Percentiles rank a stretch among this genome's conserved stretches.
Conservation (phyloP, 1,140 invertebrate species). For the Diabrotica virgifera region DNA sequence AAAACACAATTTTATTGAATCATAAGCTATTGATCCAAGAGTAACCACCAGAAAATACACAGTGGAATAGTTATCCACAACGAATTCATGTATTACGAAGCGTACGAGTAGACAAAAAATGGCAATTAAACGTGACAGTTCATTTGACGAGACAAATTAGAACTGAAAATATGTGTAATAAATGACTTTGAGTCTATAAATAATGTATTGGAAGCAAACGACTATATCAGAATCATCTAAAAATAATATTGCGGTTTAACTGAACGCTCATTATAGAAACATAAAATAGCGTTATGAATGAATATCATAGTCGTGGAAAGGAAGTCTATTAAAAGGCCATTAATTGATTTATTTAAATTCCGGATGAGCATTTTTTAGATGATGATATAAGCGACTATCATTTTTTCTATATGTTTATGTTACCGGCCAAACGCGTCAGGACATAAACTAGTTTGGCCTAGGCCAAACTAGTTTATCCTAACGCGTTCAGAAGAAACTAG, state of each 20-base stretch:
- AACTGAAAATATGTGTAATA: not conserved
- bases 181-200: not conserved
- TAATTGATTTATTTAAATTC: not conserved
- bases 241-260: not conserved
- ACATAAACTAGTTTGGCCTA: too few species aligned
- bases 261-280: not conserved
- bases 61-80: too few species aligned
- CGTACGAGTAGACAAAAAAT: not conserved
- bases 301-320: not conserved
- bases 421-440: too few species aligned
- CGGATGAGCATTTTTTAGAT: too few species aligned
- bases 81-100: too few species aligned
- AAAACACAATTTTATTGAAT: too few species aligned
- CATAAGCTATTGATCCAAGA: too few species aligned
- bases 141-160: not conserved
- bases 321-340: not conserved
- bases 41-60: too few species aligned
- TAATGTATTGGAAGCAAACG: not conserved
- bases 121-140: not conserved
- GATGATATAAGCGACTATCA: too few species aligned
- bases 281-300: not conserved
- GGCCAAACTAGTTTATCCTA: too few species aligned
- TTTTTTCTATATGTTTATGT: too few species aligned
- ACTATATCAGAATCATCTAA: not conserved
- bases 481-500: too few species aligned